Percentiles rank a stretch among this genome's conserved stretches.
Evolutionary conservation across 2,888 invertebrate genomes (phyloP).

Genomic region (Carpatolechia fugitivella): DNA sequence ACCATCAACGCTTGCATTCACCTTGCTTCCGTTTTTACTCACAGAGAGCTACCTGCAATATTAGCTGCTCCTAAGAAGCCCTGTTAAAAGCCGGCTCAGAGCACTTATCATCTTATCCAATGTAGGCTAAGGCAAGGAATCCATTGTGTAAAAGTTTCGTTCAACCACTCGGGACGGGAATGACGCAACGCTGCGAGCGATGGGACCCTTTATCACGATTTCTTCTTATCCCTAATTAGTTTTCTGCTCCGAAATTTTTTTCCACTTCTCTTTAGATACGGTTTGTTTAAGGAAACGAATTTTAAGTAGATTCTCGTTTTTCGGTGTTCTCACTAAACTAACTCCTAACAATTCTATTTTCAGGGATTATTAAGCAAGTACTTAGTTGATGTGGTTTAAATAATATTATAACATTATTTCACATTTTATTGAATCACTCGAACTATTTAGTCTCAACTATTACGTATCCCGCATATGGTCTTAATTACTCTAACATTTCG

Average conservation of each 20-base stretch:
- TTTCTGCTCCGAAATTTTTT: slow-evolving; percentile 7
- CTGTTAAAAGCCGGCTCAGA: slow-evolving; percentile 28
- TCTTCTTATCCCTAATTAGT: slow-evolving; percentile 13
- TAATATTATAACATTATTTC: too few species aligned
- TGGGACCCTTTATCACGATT: slow-evolving; percentile 13
- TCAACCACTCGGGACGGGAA: neutral
- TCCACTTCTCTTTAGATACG: neutral
- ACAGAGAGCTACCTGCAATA: neutral
- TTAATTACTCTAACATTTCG: too few species aligned
- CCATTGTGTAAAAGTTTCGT: slow-evolving; percentile 8
- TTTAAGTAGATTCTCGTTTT: neutral
- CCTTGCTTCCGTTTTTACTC: neutral
- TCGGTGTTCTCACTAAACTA: neutral
- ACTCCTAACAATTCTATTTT: too few species aligned
- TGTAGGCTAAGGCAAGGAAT: neutral
- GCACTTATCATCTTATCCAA: slow-evolving; percentile 27
- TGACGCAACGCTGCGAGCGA: slow-evolving; percentile 11
- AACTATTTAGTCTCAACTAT: too few species aligned
- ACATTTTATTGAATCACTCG: too few species aligned
- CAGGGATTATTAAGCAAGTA: too few species aligned
- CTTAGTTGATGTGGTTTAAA: too few species aligned
- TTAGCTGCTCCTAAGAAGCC: neutral
- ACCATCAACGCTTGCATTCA: neutral
- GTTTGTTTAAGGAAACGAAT: neutral
- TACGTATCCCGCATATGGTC: too few species aligned